Evolutionary conservation across 2,888 invertebrate species (phyloP), one percentile per base, ranked within the genome.

Genomic region (Pyralis farinalis): DNA sequence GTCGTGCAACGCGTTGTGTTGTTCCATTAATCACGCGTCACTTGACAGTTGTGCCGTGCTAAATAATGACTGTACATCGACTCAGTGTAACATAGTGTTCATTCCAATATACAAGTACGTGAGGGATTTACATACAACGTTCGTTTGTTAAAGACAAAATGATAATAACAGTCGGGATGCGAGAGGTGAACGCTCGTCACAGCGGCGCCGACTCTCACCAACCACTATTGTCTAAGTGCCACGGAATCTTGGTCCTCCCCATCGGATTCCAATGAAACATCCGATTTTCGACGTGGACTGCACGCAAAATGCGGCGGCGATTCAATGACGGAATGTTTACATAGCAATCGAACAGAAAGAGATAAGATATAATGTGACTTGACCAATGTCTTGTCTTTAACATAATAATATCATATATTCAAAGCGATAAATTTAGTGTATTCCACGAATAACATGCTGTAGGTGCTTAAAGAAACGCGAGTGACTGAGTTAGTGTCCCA

Each of bases 241-340:
- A 75, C 83, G 83, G 85, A 81, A 84, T 87, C 87, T 85, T 85
- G 77, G 85, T 86, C 84, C 87, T 86, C 84, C 80, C 77, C 84
- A 84, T 80, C 79, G 79, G 76, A 85, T 82, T 81, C 84, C 82
- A 72, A 72, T 72, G 78, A 74, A 70, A 77, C 77, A 84, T 85
- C 82, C 84, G 82, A 65, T 64, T 71, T 59, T 63, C 59, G 69
- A 72, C 72, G 74, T 76, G 75, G 76, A 70, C 69, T 70, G 77
- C 76, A 74, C 73, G 82, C 81, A 63, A 82, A 82, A 78, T 71
- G 51, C 53, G 54, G 44, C 47, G 51, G 51, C 52, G 63, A 74
- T 69, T 71, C 69, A 62, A 69, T 70, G 67, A 55, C 7, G 62
- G 45, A 61, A 66, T 75, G 73, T 74, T 73, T 75, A 74, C 73